These are phyloP conservation scores for Gobius niger DNA, from an alignment of 2,113 vertebrate genomes.

Conservation along the genomic window DNA sequence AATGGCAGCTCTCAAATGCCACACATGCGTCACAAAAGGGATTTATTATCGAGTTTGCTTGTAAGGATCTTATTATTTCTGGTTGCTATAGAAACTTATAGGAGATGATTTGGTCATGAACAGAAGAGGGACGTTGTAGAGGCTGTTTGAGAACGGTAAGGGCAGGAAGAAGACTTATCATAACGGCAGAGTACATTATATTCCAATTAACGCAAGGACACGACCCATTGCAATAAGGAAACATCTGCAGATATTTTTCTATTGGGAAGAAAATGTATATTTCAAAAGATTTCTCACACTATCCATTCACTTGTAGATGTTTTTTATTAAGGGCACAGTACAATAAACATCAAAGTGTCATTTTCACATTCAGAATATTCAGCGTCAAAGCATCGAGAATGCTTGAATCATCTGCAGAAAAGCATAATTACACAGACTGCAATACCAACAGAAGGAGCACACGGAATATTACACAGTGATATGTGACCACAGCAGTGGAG, in stretches of 20 bases:
- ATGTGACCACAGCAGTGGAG: background rate
- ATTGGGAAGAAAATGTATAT: no score
- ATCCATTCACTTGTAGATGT: conserved; percentile 5
- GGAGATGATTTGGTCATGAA: no score
- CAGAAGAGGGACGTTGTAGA: background rate
- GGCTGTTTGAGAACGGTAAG: background rate
- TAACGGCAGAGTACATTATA: no score
- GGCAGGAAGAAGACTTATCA: no score
- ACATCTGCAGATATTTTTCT: no score
- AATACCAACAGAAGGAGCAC: background rate
- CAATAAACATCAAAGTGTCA: conserved; percentile 14
- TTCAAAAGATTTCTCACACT: no score
- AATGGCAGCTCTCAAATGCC: conserved; percentile 1
- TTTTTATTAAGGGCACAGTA: conserved; percentile 38
- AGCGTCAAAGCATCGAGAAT: background rate
- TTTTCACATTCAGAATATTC: conserved; percentile 22
- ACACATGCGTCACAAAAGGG: background rate
- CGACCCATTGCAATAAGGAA: no score
- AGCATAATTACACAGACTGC: conserved; percentile 8
- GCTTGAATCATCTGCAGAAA: background rate
- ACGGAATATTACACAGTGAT: background rate
- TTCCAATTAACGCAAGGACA: no score
- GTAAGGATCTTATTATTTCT: background rate
- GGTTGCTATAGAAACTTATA: background rate
- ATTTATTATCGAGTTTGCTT: background rate